These are phyloP conservation scores for Myocastor coypus DNA, from an alignment of 2,113 vertebrate species.

Conservation along the genomic window DNA sequence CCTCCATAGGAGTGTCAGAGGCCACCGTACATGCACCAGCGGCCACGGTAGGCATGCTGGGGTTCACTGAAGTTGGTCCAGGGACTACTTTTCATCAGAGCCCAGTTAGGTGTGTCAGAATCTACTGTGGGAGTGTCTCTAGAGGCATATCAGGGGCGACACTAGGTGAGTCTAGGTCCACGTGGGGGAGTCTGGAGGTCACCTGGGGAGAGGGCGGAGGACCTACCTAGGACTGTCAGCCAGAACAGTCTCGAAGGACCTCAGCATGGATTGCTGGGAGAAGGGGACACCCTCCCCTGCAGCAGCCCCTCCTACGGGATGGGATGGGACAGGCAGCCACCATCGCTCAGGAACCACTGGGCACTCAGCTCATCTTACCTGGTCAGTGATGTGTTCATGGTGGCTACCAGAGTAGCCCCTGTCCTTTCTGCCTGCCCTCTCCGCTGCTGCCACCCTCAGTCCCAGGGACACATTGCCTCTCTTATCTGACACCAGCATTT, in stretches of 20 bases:
- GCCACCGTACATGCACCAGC: neutral
- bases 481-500: neutral
- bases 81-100: neutral
- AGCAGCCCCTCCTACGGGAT: neutral
- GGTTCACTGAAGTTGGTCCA: accelerated
- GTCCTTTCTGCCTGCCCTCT: no score
- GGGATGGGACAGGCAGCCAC: accelerated
- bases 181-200: neutral
- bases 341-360: no score
- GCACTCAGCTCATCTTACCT: accelerated
- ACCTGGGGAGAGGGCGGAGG: neutral
- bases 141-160: accelerated
- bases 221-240: accelerated
- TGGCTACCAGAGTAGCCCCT: neutral
- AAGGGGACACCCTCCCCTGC: accelerated
- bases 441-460: accelerated
- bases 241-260: accelerated
- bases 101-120: neutral
- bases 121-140: accelerated
- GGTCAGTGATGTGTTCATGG: accelerated
- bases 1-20: neutral
- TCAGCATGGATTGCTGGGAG: accelerated
- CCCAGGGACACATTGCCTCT: neutral
- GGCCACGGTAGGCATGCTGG: accelerated
- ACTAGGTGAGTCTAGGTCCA: neutral